phyloP scores from a whole-genome alignment of 1,140 invertebrate genomes.

The Asobara japonica region DNA sequence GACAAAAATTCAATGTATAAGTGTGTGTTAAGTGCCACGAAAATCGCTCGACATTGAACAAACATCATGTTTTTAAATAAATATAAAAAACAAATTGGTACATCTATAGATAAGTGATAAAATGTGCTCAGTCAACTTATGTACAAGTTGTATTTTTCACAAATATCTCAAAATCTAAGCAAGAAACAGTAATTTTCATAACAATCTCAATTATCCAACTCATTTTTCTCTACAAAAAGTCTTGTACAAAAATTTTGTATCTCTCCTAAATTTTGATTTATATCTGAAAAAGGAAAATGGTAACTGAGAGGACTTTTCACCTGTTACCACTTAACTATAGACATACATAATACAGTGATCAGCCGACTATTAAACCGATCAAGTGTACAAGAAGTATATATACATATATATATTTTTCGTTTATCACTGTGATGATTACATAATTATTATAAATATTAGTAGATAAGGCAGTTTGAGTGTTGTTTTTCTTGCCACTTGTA shows the following conservation, averaged over 20 bases:
- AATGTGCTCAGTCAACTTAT: too few relatives aligned
- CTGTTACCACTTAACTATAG: too few relatives aligned
- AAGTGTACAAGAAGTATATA: slow-evolving; percentile 54
- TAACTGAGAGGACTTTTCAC: too few relatives aligned
- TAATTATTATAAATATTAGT: slow-evolving; percentile 61
- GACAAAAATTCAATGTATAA: slow-evolving; percentile 3
- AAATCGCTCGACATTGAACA: slow-evolving; percentile 23
- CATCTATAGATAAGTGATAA: too few relatives aligned
- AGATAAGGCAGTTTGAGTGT: slow-evolving; percentile 60
- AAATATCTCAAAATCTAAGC: too few relatives aligned
- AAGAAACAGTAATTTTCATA: too few relatives aligned
- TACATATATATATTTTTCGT: slow-evolving; percentile 63
- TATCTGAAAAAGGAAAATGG: too few relatives aligned
- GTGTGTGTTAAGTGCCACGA: slow-evolving; percentile 14
- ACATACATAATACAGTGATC: slow-evolving; percentile 20
- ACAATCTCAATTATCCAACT: too few relatives aligned
- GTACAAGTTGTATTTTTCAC: too few relatives aligned
- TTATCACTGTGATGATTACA: slow-evolving; percentile 66
- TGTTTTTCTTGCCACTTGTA: slow-evolving; percentile 59
- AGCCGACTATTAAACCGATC: slow-evolving; percentile 33
- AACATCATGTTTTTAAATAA: slow-evolving; percentile 15
- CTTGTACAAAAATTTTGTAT: too few relatives aligned
- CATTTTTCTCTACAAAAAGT: too few relatives aligned
- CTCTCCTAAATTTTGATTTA: too few relatives aligned
- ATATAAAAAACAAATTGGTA: neutral